Evolutionary conservation across 2,113 vertebrate genomes (phyloP).

Genomic region (Cricetomys ansorgei): DNA sequence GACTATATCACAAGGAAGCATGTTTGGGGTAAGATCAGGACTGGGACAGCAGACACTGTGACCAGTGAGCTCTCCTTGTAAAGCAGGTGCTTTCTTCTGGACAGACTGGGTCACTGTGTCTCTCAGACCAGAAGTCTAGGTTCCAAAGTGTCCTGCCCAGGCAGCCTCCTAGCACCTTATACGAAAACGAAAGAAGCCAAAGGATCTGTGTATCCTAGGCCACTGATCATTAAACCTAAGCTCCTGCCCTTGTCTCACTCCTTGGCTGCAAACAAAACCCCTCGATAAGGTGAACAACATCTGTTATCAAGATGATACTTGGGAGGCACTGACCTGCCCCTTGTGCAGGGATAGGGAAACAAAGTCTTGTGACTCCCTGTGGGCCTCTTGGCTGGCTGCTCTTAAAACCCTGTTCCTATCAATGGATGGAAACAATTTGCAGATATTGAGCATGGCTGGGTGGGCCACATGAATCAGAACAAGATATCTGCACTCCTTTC

Average conservation of each 20-base stretch:
- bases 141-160: conserved; percentile 22
- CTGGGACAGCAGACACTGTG: not conserved
- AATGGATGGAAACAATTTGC: conserved; percentile 49
- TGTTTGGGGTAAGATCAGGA: not conserved
- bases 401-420: conserved; percentile 50
- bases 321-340: not conserved
- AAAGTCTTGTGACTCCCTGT: not conserved
- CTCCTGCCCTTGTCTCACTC: not conserved
- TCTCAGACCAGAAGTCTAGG: conserved; percentile 4
- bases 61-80: not conserved
- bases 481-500: not conserved
- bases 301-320: not conserved
- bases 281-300: not conserved
- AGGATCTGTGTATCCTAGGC: not conserved
- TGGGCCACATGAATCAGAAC: not conserved
- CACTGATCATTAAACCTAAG: not conserved
- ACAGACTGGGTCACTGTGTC: not conserved
- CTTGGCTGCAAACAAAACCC: not conserved
- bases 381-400: conserved; percentile 24
- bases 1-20: not conserved
- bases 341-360: not conserved
- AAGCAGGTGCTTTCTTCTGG: not conserved
- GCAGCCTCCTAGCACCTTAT: conserved; percentile 11
- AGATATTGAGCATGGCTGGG: conserved; percentile 13
- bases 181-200: conserved; percentile 2